Evolutionary conservation across 2,113 vertebrate species (phyloP).

Genomic region (Centrocercus urophasianus): DNA sequence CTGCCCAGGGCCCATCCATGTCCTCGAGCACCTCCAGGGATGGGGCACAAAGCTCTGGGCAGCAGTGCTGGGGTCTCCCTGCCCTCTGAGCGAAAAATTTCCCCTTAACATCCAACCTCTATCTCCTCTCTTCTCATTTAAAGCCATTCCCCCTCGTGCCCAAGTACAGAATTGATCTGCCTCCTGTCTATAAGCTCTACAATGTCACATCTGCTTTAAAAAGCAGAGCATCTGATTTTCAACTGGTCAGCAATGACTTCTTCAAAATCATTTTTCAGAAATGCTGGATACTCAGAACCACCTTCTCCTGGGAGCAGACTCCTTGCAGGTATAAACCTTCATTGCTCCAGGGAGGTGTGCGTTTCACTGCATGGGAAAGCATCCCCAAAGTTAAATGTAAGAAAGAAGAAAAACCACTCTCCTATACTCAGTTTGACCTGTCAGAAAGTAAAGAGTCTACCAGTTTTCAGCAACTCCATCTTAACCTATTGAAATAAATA

Average conservation of each 20-base stretch:
- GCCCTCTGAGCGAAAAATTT: too few species aligned
- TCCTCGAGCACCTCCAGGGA: too few species aligned
- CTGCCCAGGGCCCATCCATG: too few species aligned
- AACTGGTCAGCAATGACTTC: background rate
- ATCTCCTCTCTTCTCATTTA: too few species aligned
- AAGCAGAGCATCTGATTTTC: background rate
- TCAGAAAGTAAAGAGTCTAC: background rate
- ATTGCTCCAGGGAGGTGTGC: rapidly evolving
- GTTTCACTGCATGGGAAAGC: rapidly evolving
- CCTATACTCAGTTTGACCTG: background rate
- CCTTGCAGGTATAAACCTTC: background rate
- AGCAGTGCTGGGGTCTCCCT: too few species aligned
- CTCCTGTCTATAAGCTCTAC: background rate
- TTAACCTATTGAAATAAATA: background rate
- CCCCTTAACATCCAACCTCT: too few species aligned
- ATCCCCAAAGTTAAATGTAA: background rate
- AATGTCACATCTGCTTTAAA: background rate
- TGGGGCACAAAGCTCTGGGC: too few species aligned
- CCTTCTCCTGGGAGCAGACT: background rate
- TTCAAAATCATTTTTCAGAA: background rate
- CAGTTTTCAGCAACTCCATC: background rate
- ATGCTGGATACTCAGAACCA: background rate
- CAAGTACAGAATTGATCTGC: background rate
- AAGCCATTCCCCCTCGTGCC: too few species aligned
- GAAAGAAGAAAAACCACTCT: background rate